These are phyloP conservation scores for Pissodes strobi DNA, from an alignment of 1,140 invertebrate genomes.

Conservation along the genomic window DNA sequence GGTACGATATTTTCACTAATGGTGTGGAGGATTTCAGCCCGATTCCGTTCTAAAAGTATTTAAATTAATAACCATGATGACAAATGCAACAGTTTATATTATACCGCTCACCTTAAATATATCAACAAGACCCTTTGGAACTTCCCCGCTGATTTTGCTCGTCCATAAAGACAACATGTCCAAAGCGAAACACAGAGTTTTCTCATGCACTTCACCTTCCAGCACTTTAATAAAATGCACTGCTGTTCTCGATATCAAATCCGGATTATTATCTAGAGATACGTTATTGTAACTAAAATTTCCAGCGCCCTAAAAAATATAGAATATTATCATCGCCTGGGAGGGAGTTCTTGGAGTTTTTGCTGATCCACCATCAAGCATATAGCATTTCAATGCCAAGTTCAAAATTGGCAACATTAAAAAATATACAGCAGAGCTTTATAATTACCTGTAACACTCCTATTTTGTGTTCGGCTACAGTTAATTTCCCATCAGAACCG, in stretches of 20 bases:
- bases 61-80: too few relatives aligned
- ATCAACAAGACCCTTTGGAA: slow-evolving; percentile 74
- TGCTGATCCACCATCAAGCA: too few relatives aligned
- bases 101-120: slow-evolving; percentile 78
- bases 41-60: slow-evolving; percentile 72
- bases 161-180: slow-evolving; percentile 83
- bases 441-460: slow-evolving; percentile 80
- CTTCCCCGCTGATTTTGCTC: slow-evolving; percentile 65
- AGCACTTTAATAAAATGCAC: slow-evolving; percentile 78
- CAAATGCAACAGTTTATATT: too few relatives aligned
- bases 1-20: slow-evolving; percentile 76
- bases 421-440: too few relatives aligned
- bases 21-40: slow-evolving; percentile 74
- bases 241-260: slow-evolving; percentile 66
- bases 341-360: too few relatives aligned
- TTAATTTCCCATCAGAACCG: slow-evolving; percentile 91
- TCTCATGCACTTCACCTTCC: slow-evolving; percentile 90
- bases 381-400: too few relatives aligned
- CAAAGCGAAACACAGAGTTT: slow-evolving; percentile 80
- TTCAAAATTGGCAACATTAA: too few relatives aligned
- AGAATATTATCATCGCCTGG: too few relatives aligned
- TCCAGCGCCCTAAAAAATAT: slow-evolving; percentile 73
- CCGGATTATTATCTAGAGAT: slow-evolving; percentile 61
- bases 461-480: slow-evolving; percentile 84
- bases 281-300: slow-evolving; percentile 77